Evolutionary conservation across 1,140 invertebrate species (phyloP).

Genomic region (Eumeta japonica): DNA sequence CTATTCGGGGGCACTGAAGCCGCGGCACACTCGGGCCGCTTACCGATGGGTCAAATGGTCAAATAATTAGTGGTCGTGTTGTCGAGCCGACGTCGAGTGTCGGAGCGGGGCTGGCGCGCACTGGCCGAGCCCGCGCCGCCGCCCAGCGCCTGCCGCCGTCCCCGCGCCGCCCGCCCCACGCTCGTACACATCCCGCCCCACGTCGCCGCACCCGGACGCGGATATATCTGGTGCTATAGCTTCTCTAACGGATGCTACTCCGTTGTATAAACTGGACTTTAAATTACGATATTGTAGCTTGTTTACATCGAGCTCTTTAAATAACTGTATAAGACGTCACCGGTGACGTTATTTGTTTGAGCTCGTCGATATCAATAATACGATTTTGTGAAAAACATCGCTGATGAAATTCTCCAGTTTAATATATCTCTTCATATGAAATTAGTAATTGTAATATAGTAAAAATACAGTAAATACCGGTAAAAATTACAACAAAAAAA

Average conservation of each 20-base stretch:
- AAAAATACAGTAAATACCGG: no score
- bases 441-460: no score
- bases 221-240: not conserved
- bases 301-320: no score
- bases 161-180: constrained; percentile 19
- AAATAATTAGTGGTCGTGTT: constrained; percentile 43
- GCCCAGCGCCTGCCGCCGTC: constrained; percentile 17
- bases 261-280: not conserved
- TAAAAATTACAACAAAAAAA: no score
- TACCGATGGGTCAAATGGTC: constrained; percentile 53
- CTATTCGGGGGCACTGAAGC: constrained; percentile 19
- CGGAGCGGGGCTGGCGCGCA: constrained; percentile 52
- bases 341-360: no score
- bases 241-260: not conserved
- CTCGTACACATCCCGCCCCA: not conserved
- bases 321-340: no score
- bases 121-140: constrained; percentile 24
- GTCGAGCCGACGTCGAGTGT: constrained; percentile 57
- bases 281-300: not conserved
- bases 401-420: no score
- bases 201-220: not conserved
- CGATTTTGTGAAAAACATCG: no score
- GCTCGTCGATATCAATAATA: no score
- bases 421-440: no score
- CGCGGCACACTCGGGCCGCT: constrained; percentile 21